A percentile compares a stretch with the other conserved stretches of the same genome.
These are phyloP conservation scores for Neria commutata DNA, from an alignment of 2,888 invertebrate species.

Conservation along the genomic window DNA sequence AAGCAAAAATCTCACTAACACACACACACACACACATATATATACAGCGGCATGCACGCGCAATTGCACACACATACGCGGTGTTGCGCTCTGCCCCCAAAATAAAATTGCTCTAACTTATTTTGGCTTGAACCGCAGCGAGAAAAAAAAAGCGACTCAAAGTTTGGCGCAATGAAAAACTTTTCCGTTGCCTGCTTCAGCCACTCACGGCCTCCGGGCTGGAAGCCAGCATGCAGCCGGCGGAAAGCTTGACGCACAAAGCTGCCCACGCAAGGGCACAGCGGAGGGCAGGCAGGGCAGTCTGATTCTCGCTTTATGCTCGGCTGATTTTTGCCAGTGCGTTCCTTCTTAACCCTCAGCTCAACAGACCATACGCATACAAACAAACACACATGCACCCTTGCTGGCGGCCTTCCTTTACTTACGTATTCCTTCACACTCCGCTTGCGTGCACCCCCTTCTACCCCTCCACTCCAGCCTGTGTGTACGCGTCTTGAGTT, in stretches of 20 bases:
- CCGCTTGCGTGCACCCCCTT: no score
- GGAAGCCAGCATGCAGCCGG: background rate
- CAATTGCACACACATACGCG: no score
- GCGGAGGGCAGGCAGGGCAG: no score
- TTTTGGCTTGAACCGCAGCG: no score
- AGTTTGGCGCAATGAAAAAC: no score
- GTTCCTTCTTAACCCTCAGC: no score
- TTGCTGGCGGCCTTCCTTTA: slow-evolving; percentile 6
- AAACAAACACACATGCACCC: background rate
- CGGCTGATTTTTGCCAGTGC: background rate
- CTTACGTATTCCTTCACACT: no score
- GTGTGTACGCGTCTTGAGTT: slow-evolving; percentile 50
- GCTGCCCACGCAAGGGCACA: background rate
- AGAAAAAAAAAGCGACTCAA: no score
- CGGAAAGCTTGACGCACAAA: background rate
- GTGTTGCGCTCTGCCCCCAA: no score
- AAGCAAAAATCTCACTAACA: background rate
- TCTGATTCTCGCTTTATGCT: background rate
- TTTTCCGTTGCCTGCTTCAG: background rate
- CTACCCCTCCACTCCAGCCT: background rate
- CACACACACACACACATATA: background rate
- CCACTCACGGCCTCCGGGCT: background rate
- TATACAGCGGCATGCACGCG: no score
- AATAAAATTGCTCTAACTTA: no score
- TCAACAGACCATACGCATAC: no score